These are phyloP conservation scores for Chrysemys picta DNA, from an alignment of 2,113 vertebrate genomes.

Conservation along the genomic window DNA sequence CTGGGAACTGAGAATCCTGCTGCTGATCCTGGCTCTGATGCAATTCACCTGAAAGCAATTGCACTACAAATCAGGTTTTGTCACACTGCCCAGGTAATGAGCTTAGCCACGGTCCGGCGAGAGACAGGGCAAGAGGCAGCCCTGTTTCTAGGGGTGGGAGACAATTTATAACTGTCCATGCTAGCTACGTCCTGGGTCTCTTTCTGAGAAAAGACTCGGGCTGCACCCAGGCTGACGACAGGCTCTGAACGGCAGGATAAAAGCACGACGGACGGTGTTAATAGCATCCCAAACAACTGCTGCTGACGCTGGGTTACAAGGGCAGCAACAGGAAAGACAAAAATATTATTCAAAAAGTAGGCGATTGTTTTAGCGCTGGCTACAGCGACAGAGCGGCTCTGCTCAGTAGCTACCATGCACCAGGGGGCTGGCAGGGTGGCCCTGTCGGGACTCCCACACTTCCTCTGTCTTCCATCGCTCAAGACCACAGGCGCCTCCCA, in stretches of 20 bases:
- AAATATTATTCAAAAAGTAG: neutral
- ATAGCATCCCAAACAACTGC: neutral
- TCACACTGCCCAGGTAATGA: neutral
- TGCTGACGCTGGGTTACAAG: neutral
- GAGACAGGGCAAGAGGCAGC: neutral
- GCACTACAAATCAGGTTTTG: neutral
- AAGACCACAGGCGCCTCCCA: neutral
- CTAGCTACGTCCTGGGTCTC: neutral
- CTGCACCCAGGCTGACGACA: accelerated
- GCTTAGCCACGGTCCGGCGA: neutral
- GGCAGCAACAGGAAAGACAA: neutral
- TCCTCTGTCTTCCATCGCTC: accelerated
- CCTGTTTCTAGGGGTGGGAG: accelerated
- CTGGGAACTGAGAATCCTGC: accelerated
- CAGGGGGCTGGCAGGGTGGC: neutral
- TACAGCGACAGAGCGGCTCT: accelerated
- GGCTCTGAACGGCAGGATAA: accelerated
- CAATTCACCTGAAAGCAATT: neutral
- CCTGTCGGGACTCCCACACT: neutral
- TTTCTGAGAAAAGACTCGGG: accelerated
- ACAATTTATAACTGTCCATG: accelerated
- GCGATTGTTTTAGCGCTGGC: neutral
- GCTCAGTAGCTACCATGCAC: too few species aligned
- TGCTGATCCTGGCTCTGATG: neutral
- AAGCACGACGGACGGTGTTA: accelerated